Base-by-base conservation (phyloP, 2,113 vertebrate genomes). In the Chaetops frenatus region DNA sequence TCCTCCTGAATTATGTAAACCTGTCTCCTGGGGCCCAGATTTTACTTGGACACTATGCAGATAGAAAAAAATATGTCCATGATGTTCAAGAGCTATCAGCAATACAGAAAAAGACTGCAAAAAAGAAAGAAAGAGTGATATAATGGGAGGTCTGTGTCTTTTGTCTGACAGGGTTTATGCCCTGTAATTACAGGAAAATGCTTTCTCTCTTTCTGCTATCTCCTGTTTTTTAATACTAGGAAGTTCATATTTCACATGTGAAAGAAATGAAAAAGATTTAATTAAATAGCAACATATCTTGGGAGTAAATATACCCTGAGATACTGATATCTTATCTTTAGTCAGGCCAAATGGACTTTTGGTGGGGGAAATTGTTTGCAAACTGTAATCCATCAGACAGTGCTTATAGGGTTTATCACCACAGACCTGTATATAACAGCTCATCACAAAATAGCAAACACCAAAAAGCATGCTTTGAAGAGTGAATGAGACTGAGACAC, bases 181-280 rank as follows among this genome's bases (percentile, higher is more conserved):
- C 85, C 79, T 93, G 67, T 91, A 93, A 95, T 95, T 88, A 91
- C 40, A 71, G 24, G 12, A 88, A 91, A 47, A 94, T 70, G 38
- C 27, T 95, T 84, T 81, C 6, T 79, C 21, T 45, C 11, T 67
- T 6, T 81, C 40, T 74, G 22, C 28, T 71, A 22, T 89, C 40
- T 92, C 69, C n/a, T 8, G 3, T 74, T 89, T 91, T 91, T 91
- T 85, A 93, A 82, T 80, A 92, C 61, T 38, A 92, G 51, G 9
- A 57, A 95, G 74, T 42, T 95, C 83, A 91, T 93, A 94, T 93
- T 95, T 97, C 94, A 94, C 33, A 62, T 92, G 42, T 60, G 90
- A 95, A 92, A 95, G 61, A 95, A 97, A 92, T 90, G 35, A 81
- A 86, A 94, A 91, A 84, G 45, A 86, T 88, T 90, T 95, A 60